Evolutionary conservation across 2,113 vertebrate genomes (phyloP), one percentile per base, ranked within the genome.

Genomic region (Cyprinodon variegatus): DNA sequence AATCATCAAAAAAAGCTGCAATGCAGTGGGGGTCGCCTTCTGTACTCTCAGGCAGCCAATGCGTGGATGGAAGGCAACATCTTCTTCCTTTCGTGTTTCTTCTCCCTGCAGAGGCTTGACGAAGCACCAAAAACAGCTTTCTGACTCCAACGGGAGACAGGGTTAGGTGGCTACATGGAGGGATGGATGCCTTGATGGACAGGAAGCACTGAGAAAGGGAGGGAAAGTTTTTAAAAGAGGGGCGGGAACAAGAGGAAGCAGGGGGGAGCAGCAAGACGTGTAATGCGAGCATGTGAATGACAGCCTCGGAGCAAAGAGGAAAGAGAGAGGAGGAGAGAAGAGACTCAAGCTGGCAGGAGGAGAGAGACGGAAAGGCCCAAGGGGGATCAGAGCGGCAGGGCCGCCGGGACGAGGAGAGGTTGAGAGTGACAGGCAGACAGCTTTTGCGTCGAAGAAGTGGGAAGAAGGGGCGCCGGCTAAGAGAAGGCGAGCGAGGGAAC

Each of bases 1-100:
- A 93, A 92, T 93, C 87, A 92, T 92, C 88, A 84, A 86, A 92
- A 91, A 91, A 87, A 81, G 83, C 92, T 93, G 92, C 92, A 93
- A 86, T 93, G 92, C 90, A 89, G 92, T 89, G 87, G 89, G 90
- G 91, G 88, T 91, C 80, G 80, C 84, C 15, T 78, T 90, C 83
- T 83, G 81, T 86, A 74, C 78, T 89, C 74, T 83, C 83, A 85
- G 83, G 83, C 89, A 86, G 88, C 82, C 81, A 70, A 72, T 72
- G 76, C 66, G 76, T 81, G 79, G 83, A 85, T 72, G 78, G 83
- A 84, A 91, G 88, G 74, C 79, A 71, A 85, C 86, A 81, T 90
- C 87, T 82, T 81, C 84, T 86, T 79, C 78, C 74, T 78, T 84
- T 48, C 65, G 78, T 38, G 48, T 74, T 84, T 65, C 68, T 78